These are phyloP conservation scores for Rallus crepitans DNA, from an alignment of 2,797 vertebrate species.

Conservation along the genomic window DNA sequence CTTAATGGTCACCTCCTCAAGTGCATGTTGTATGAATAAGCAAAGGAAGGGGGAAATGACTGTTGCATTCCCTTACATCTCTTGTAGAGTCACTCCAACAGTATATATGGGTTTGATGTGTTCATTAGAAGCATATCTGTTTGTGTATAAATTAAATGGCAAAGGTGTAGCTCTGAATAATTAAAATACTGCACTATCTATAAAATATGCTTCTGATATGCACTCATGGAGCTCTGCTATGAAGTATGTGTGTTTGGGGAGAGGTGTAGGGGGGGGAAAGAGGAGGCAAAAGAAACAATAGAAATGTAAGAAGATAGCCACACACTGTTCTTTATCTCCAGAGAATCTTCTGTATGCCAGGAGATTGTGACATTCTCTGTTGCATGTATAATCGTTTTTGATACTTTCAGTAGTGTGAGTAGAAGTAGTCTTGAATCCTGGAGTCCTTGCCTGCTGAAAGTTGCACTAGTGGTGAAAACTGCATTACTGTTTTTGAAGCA, in stretches of 20 bases:
- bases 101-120: neutral
- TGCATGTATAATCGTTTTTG: neutral
- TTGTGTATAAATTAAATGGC: neutral
- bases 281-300: neutral
- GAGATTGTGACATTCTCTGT: neutral
- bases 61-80: neutral
- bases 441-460: neutral
- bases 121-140: neutral
- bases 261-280: neutral
- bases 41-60: neutral
- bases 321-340: neutral
- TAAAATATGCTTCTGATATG: neutral
- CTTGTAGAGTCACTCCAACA: neutral
- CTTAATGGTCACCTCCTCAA: neutral
- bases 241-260: neutral
- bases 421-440: neutral
- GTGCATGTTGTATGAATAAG: neutral
- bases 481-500: neutral
- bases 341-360: neutral
- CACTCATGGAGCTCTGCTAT: neutral
- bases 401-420: neutral
- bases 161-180: neutral
- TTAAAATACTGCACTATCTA: neutral
- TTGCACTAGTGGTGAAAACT: neutral
- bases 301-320: neutral